phyloP scores from a whole-genome alignment of 2,888 invertebrate species.

The Trichopoda pennipes region DNA sequence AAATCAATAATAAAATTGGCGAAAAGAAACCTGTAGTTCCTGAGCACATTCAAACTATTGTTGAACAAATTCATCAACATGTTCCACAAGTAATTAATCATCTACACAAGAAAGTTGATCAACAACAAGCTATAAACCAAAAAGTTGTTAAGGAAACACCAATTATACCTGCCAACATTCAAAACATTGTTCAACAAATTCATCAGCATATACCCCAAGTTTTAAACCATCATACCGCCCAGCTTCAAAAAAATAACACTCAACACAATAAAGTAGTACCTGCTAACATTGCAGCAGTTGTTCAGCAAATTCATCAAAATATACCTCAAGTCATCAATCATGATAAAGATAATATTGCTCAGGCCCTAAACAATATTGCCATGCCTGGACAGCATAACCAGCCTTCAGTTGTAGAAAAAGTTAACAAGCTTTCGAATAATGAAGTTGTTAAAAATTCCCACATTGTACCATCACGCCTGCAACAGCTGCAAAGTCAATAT shows the following conservation, averaged over 20 bases:
- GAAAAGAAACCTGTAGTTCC: neutral
- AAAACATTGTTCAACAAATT: slow-evolving; percentile 65
- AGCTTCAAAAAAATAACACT: neutral
- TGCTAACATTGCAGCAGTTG: neutral
- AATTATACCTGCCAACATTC: slow-evolving; percentile 2
- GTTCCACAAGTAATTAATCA: slow-evolving; percentile 51
- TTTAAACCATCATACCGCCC: slow-evolving; percentile 15
- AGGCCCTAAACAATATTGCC: neutral
- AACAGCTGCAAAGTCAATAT: too few relatives aligned
- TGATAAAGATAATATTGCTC: neutral
- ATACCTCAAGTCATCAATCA: slow-evolving; percentile 21
- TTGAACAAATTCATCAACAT: slow-evolving; percentile 54
- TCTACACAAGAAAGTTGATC: slow-evolving; percentile 8
- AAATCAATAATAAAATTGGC: neutral
- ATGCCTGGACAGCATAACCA: neutral
- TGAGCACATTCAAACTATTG: slow-evolving; percentile 16
- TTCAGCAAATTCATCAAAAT: slow-evolving; percentile 1
- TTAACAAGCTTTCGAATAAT: too few relatives aligned
- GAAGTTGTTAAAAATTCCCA: neutral
- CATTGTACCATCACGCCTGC: neutral
- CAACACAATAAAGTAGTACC: neutral
- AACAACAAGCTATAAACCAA: slow-evolving; percentile 6
- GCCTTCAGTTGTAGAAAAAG: neutral
- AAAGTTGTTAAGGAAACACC: slow-evolving; percentile 1
- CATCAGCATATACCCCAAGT: slow-evolving; percentile 59